Evolutionary conservation across 1,140 invertebrate species (phyloP), one percentile per base, ranked within the genome.

Genomic region (Cyphomyrmex costatus): DNA sequence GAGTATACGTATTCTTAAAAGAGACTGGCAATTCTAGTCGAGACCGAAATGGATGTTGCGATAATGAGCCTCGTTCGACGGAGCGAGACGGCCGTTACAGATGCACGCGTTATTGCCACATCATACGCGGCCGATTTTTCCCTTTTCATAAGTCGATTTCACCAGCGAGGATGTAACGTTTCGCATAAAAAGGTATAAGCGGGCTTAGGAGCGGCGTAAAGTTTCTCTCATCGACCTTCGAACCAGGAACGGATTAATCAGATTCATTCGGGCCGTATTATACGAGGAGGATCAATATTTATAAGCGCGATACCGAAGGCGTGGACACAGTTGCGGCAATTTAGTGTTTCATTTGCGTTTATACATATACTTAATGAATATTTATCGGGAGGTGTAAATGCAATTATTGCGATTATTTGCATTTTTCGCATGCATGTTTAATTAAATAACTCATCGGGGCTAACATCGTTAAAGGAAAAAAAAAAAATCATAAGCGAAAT

Each of bases 221-320:
- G 73, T 77, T 77, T 79, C 77, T 51, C n/a, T 14, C 27, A n/a
- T 66, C 21, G 60, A 79, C 46, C 46, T 79, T 79, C 77, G 77
- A 12, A 58, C 8, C 21, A 46, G 63, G 30, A 80, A 27, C 27
- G 77, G 60, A 51, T 66, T 66, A 53, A 79, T 66, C 46, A 33
- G 46, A 68, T 80, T 70, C 30, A 51, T 51, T 33, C 27, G n/a
- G 46, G 27, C 66, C 46, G 14, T 46, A 21, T 56, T 80, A 21
- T 19, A 42, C 46, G 14, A 49, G 65, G 21, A 58, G n/a, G 24
- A 24, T 56, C 61, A 21, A 68, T 53, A 68, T 66, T 65, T 53
- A 33, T 51, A 36, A 49, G 46, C 51, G 14, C n/a, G 46, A 12
- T 30, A n/a, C 51, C 56, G 42, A 14, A 79, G 30, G n/a, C 49